phyloP scores from a whole-genome alignment of 2,797 vertebrate species.

The Eospalax fontanierii region DNA sequence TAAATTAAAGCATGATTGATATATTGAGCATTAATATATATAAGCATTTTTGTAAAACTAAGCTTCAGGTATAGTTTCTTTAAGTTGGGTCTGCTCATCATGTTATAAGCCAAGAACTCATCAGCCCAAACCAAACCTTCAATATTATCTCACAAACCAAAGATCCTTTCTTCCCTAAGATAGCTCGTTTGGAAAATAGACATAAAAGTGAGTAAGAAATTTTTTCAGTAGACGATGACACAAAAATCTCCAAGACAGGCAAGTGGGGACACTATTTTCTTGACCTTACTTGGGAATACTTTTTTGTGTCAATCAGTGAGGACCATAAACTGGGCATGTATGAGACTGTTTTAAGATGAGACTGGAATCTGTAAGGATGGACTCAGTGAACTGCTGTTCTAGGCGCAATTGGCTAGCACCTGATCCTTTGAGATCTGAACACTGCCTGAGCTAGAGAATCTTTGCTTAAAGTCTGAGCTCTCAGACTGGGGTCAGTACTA shows the following conservation, averaged over 20 bases:
- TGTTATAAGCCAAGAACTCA: slow-evolving; percentile 23
- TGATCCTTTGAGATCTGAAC: background rate
- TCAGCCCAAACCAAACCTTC: slow-evolving; percentile 25
- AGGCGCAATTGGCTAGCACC: background rate
- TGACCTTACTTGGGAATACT: background rate
- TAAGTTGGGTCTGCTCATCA: slow-evolving; percentile 28
- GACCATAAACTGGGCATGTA: background rate
- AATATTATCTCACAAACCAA: slow-evolving; percentile 38
- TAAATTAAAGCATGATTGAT: background rate
- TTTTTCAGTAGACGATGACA: slow-evolving; percentile 36
- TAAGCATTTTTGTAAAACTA: slow-evolving; percentile 5
- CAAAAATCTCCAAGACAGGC: background rate
- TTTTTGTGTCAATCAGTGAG: background rate
- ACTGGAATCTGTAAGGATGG: background rate
- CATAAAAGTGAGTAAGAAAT: slow-evolving; percentile 28
- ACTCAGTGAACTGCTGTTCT: background rate
- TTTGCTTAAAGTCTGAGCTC: background rate
- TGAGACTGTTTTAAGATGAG: background rate
- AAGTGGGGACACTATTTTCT: slow-evolving; percentile 20
- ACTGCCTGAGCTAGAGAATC: background rate
- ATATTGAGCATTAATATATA: background rate
- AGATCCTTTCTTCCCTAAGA: slow-evolving; percentile 48
- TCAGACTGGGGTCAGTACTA: background rate
- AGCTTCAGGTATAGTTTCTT: background rate
- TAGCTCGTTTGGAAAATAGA: slow-evolving; percentile 43